These are phyloP conservation scores for Salticus scenicus DNA, from an alignment of 2,888 invertebrate species.

Conservation along the genomic window DNA sequence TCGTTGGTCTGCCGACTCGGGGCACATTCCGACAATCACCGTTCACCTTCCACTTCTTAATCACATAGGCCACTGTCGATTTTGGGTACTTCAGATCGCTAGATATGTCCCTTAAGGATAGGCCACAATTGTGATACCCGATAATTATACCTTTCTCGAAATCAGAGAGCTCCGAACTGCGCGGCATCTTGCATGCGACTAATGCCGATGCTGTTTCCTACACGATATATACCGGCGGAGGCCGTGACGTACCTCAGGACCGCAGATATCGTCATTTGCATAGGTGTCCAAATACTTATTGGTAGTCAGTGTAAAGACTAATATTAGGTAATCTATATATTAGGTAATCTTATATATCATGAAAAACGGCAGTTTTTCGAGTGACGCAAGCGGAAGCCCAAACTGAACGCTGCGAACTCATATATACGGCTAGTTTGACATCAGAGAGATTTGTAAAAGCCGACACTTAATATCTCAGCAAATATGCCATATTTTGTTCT, in stretches of 20 bases:
- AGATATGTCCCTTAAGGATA: not conserved
- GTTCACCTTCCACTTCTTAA: conserved; percentile 13
- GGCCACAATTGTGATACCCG: not conserved
- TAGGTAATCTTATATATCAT: too few relatives aligned
- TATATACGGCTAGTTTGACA: too few relatives aligned
- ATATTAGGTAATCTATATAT: too few relatives aligned
- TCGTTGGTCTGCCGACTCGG: conserved; percentile 5
- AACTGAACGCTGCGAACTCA: too few relatives aligned
- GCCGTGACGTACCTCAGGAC: conserved; percentile 4
- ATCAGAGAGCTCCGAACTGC: conserved; percentile 1
- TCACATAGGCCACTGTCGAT: conserved; percentile 16
- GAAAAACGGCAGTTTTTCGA: too few relatives aligned
- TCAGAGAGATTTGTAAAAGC: too few relatives aligned
- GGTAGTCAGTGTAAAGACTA: not conserved
- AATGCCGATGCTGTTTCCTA: not conserved
- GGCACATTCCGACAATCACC: conserved; percentile 20
- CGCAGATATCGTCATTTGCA: not conserved
- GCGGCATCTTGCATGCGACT: conserved; percentile 4
- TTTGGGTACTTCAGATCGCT: conserved; percentile 9
- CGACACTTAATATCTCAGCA: too few relatives aligned
- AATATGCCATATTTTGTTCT: too few relatives aligned
- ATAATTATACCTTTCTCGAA: not conserved
- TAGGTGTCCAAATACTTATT: not conserved
- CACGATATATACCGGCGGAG: not conserved
- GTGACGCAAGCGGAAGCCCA: too few relatives aligned